Percentiles rank a stretch among this genome's conserved stretches.
Evolutionary conservation across 2,113 vertebrate genomes (phyloP).

Genomic region (Pelusios castaneus): DNA sequence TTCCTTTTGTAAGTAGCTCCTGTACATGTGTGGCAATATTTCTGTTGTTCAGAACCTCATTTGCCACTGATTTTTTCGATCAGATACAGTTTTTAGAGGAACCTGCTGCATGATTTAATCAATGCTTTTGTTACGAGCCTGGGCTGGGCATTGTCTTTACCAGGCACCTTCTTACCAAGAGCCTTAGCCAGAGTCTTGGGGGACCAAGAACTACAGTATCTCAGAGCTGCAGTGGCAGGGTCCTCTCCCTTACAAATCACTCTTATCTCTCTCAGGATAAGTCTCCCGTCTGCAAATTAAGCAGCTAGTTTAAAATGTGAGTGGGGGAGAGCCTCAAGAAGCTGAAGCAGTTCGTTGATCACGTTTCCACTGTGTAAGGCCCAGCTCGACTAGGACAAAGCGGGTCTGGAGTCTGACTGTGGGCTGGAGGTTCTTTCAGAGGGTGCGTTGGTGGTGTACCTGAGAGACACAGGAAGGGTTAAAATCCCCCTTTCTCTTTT

Average conservation of each 20-base stretch:
- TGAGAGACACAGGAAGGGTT: not conserved
- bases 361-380: not conserved
- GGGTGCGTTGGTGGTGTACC: not conserved
- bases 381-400: not conserved
- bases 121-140: not conserved
- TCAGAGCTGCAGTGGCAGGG: not conserved
- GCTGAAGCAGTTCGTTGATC: not conserved
- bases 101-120: not conserved
- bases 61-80: not conserved
- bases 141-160: not conserved
- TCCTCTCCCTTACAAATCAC: not conserved
- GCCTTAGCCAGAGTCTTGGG: not conserved
- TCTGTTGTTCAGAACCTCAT: not conserved
- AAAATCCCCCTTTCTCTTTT: not conserved
- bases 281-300: not conserved
- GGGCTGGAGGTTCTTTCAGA: not conserved
- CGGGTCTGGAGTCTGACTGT: too few species aligned
- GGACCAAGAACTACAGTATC: not conserved
- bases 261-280: not conserved
- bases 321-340: not conserved
- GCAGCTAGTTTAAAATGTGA: not conserved
- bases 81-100: not conserved
- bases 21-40: not conserved
- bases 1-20: not conserved
- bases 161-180: not conserved